Percentiles rank a stretch among this genome's conserved stretches.
phyloP scores from a whole-genome alignment of 2,113 vertebrate genomes.

The Bambusicola thoracicus region DNA sequence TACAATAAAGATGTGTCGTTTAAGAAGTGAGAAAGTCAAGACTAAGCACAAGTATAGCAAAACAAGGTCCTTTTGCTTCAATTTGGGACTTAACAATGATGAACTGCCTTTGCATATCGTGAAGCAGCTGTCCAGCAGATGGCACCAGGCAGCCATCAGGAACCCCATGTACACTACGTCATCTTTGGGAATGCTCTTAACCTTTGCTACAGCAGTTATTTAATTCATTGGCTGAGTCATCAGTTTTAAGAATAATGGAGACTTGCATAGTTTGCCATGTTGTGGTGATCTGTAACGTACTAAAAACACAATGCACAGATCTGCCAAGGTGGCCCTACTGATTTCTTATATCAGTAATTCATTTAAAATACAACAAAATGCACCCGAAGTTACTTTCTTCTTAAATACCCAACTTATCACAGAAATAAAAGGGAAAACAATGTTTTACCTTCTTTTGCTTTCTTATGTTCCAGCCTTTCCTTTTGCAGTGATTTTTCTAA shows the following conservation, averaged over 20 bases:
- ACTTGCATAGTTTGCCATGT: not conserved
- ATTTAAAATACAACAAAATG: not conserved
- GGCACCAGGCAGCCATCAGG: constrained; percentile 66
- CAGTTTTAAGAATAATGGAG: not conserved
- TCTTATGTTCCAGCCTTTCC: constrained; percentile 96
- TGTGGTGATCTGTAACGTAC: not conserved
- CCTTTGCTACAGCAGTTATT: not conserved
- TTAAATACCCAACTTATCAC: not conserved
- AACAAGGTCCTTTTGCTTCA: not conserved
- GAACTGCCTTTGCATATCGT: fast-evolving
- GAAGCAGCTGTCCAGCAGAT: constrained; percentile 70
- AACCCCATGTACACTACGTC: not conserved
- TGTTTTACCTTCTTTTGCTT: constrained; percentile 94
- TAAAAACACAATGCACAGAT: not conserved
- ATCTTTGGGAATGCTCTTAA: not conserved
- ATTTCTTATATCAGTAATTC: fast-evolving
- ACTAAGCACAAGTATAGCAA: not conserved
- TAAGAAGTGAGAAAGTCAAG: not conserved
- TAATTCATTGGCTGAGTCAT: not conserved
- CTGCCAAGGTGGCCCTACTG: not conserved
- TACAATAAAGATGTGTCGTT: fast-evolving
- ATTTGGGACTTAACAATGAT: not conserved
- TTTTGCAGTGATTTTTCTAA: constrained; percentile 98
- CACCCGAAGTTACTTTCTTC: not conserved
- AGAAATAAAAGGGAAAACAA: not conserved